phyloP scores from a whole-genome alignment of 2,113 vertebrate genomes.

The Microtus pennsylvanicus region DNA sequence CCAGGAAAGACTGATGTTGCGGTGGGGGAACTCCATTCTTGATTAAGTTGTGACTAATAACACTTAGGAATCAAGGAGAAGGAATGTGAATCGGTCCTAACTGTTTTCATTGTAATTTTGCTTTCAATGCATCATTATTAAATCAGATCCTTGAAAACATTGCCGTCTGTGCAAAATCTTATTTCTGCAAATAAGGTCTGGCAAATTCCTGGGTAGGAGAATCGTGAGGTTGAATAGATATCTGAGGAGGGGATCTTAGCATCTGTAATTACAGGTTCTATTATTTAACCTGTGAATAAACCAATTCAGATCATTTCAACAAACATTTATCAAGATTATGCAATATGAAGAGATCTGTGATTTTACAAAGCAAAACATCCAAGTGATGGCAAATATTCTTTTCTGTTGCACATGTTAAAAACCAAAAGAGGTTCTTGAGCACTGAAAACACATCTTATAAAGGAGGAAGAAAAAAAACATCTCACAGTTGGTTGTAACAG shows the following conservation, averaged over 20 bases:
- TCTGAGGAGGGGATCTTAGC: slow-evolving; percentile 59
- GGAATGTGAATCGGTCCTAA: background rate
- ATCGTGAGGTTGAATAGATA: slow-evolving; percentile 50
- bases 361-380: slow-evolving; percentile 70
- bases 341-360: slow-evolving; percentile 67
- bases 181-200: slow-evolving; percentile 67
- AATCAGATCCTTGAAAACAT: slow-evolving; percentile 39
- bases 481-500: background rate
- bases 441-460: slow-evolving; percentile 37
- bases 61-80: background rate
- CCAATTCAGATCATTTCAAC: slow-evolving; percentile 70
- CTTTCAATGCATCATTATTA: slow-evolving; percentile 25
- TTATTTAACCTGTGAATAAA: slow-evolving; percentile 73
- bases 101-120: slow-evolving; percentile 54
- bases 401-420: slow-evolving; percentile 47
- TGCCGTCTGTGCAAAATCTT: slow-evolving; percentile 30
- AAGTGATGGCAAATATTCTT: slow-evolving; percentile 57
- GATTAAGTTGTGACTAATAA: background rate
- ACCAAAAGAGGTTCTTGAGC: slow-evolving; percentile 48
- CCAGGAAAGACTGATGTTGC: background rate
- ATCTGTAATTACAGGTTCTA: slow-evolving; percentile 73
- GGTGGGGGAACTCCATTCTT: background rate
- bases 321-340: slow-evolving; percentile 72
- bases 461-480: background rate
- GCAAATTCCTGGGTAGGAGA: slow-evolving; percentile 45